A percentile compares a stretch with the other conserved stretches of the same genome.
phyloP scores from a whole-genome alignment of 2,888 invertebrate species.

The Auanema freiburgensis region DNA sequence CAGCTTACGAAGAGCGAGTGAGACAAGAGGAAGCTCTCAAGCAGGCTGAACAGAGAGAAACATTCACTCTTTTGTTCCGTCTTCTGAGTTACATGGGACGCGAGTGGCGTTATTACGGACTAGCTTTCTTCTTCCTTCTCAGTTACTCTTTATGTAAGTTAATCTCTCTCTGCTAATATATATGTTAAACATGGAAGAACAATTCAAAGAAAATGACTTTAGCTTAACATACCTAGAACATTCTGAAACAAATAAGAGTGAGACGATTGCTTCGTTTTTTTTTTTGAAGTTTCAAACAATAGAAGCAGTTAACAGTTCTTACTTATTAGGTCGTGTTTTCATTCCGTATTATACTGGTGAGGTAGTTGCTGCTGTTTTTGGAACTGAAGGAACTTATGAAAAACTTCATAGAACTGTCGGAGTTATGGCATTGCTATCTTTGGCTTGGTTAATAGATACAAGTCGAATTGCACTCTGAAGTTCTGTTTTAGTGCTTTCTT shows the following conservation, averaged over 20 bases:
- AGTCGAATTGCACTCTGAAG: background rate
- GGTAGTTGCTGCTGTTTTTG: conserved; percentile 61
- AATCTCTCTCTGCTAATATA: background rate
- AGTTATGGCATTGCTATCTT: conserved; percentile 56
- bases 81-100: conserved; percentile 60
- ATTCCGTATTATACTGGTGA: conserved; percentile 63
- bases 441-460: conserved; percentile 32
- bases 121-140: conserved; percentile 60
- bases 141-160: conserved; percentile 58
- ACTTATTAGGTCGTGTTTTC: conserved; percentile 62
- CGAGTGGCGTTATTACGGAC: conserved; percentile 58
- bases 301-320: no score
- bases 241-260: conserved; percentile 5
- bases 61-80: conserved; percentile 54
- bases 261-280: no score
- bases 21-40: conserved; percentile 50
- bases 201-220: no score
- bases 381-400: conserved; percentile 52
- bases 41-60: conserved; percentile 57
- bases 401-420: conserved; percentile 52
- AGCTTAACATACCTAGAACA: conserved; percentile 6
- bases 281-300: no score
- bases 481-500: conserved; percentile 60
- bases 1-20: conserved; percentile 32
- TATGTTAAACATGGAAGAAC: no score